Percentiles rank a stretch among this genome's conserved stretches.
Evolutionary conservation across 2,797 vertebrate genomes (phyloP).

Genomic region (Periophthalmus magnuspinnatus): DNA sequence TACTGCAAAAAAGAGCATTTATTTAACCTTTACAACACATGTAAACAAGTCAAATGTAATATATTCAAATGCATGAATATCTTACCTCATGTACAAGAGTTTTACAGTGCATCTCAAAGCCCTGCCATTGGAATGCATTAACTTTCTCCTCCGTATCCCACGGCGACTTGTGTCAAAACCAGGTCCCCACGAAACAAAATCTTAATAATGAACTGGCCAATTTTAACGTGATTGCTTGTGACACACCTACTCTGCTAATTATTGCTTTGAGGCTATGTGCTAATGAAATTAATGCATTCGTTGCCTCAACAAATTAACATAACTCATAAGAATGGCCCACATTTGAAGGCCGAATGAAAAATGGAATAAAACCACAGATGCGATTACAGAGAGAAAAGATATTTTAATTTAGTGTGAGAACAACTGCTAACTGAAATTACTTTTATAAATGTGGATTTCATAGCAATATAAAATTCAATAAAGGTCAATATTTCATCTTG

Average conservation of each 20-base stretch:
- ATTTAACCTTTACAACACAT: not conserved
- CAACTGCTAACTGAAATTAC: not conserved
- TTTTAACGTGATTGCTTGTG: slow-evolving; percentile 98
- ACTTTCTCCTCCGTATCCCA: slow-evolving; percentile 77
- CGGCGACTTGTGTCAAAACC: slow-evolving; percentile 93
- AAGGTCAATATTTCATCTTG: not conserved
- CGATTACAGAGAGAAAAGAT: slow-evolving; percentile 76
- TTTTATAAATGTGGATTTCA: not conserved
- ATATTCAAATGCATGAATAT: not conserved
- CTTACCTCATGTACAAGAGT: not conserved
- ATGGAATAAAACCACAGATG: slow-evolving; percentile 50
- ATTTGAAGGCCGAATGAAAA: slow-evolving; percentile 84
- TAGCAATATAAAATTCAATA: not conserved
- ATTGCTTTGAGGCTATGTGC: slow-evolving; percentile 99
- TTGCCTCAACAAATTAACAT: slow-evolving; percentile 99
- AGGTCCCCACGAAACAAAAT: slow-evolving; percentile 93
- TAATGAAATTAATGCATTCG: slow-evolving; percentile 99
- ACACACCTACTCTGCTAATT: slow-evolving; percentile 99
- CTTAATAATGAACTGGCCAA: slow-evolving; percentile 99
- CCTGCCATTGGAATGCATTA: slow-evolving; percentile 68
- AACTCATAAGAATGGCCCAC: slow-evolving; percentile 98
- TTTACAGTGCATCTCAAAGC: slow-evolving; percentile 16
- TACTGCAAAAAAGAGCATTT: not conserved
- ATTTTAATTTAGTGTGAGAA: slow-evolving; percentile 72
- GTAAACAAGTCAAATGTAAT: not conserved